Evolutionary conservation across 2,888 invertebrate species (phyloP), one percentile per base, ranked within the genome.

Genomic region (Anagyrus pseudococci): DNA sequence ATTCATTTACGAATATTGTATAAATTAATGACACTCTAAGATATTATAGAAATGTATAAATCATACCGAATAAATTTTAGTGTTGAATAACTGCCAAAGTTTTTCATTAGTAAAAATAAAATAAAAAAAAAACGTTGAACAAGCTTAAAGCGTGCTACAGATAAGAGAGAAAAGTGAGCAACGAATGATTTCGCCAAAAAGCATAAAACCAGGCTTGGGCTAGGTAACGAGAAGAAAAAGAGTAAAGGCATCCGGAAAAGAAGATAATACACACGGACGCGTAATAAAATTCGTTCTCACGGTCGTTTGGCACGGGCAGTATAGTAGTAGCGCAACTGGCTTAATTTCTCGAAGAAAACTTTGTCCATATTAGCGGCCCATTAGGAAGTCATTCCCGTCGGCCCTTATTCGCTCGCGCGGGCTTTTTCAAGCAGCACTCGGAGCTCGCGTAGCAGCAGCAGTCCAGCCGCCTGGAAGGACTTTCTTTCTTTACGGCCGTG

Each of bases 311-410:
- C 49, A 15, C 37, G 26, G n/a, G n/a, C n/a, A n/a, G n/a, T n/a
- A n/a, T n/a, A n/a, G n/a, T n/a, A n/a, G n/a, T n/a, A n/a, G n/a
- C n/a, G n/a, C n/a, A n/a, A n/a, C n/a, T n/a, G n/a, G 48, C 22
- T 62, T 62, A 62, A 62, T 62, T 62, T 59, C 62, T 37, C 44
- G 29, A 57, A 62, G 57, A 41, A 66, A 66, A 66, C 58, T 66
- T 62, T 66, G 59, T 66, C 66, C 66, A 66, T 66, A 66, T 62
- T 62, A 62, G 59, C 49, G 62, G 60, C 57, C 66, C 62, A 66
- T 66, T 66, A 66, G 57, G 59, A 62, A 52, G 60, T 57, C 26
- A 62, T 62, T 66, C 62, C 56, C 61, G 22, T 41, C 43, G 46
- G 43, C 26, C 15, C 29, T 37, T 17, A n/a, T 19, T n/a, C 47